phyloP scores from a whole-genome alignment of 1,140 invertebrate genomes.

The Nylanderia fulva region DNA sequence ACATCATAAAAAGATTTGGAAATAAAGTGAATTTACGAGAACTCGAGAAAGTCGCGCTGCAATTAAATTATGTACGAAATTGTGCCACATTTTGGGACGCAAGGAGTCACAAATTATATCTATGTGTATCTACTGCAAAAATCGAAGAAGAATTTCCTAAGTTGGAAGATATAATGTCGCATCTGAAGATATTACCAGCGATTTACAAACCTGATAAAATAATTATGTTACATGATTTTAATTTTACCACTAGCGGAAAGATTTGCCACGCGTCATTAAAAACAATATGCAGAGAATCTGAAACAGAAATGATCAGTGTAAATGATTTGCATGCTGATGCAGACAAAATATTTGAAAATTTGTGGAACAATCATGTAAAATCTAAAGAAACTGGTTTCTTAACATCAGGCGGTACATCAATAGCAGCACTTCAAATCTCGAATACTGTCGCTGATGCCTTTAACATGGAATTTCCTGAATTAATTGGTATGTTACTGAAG shows the following conservation, averaged over 20 bases:
- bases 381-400: constrained; percentile 82
- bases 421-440: constrained; percentile 83
- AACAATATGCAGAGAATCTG: constrained; percentile 54
- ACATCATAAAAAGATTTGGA: constrained; percentile 91
- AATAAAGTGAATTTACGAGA: constrained; percentile 88
- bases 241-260: constrained; percentile 79
- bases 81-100: constrained; percentile 86
- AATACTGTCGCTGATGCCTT: constrained; percentile 76
- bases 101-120: constrained; percentile 84
- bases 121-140: constrained; percentile 81
- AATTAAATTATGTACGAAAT: constrained; percentile 83
- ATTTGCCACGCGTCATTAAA: constrained; percentile 75
- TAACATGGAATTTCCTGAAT: constrained; percentile 76
- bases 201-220: constrained; percentile 79
- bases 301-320: constrained; percentile 31
- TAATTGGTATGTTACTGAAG: constrained; percentile 80
- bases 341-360: constrained; percentile 72
- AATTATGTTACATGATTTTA: constrained; percentile 72
- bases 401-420: constrained; percentile 85
- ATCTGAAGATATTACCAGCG: constrained; percentile 68
- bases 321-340: constrained; percentile 83
- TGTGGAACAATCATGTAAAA: constrained; percentile 80
- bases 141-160: constrained; percentile 59
- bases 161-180: constrained; percentile 82
- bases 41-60: constrained; percentile 87